phyloP scores from a whole-genome alignment of 2,113 vertebrate genomes.

The Rhombomys opimus region DNA sequence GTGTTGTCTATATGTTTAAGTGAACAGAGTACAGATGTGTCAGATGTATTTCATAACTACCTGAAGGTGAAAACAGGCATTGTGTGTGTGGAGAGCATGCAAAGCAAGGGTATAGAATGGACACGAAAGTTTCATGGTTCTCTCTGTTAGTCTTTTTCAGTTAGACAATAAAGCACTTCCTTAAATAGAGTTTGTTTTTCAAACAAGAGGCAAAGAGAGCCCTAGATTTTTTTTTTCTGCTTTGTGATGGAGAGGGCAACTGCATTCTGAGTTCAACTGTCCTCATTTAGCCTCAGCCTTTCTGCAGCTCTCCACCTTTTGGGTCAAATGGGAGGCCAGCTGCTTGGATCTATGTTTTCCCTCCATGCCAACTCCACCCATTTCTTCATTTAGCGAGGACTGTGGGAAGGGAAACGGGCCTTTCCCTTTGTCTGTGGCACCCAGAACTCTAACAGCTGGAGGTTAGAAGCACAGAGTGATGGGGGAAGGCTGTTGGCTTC shows the following conservation, averaged over 20 bases:
- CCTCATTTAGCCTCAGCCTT: neutral
- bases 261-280: neutral
- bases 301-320: neutral
- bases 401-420: neutral
- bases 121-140: neutral
- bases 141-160: neutral
- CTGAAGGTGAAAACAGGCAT: neutral
- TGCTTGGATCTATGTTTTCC: neutral
- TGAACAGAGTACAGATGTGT: neutral
- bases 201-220: neutral
- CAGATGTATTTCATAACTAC: neutral
- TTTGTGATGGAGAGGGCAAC: neutral
- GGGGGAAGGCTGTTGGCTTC: neutral
- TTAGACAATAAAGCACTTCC: neutral
- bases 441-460: neutral
- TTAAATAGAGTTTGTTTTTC: neutral
- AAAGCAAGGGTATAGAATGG: neutral
- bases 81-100: neutral
- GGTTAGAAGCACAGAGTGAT: neutral
- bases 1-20: constrained; percentile 38
- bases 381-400: neutral
- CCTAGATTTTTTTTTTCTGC: neutral
- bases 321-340: neutral
- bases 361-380: neutral
- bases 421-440: neutral